Evolutionary conservation across 2,113 vertebrate species (phyloP), one percentile per base, ranked within the genome.

Genomic region (Clarias macrocephalus): DNA sequence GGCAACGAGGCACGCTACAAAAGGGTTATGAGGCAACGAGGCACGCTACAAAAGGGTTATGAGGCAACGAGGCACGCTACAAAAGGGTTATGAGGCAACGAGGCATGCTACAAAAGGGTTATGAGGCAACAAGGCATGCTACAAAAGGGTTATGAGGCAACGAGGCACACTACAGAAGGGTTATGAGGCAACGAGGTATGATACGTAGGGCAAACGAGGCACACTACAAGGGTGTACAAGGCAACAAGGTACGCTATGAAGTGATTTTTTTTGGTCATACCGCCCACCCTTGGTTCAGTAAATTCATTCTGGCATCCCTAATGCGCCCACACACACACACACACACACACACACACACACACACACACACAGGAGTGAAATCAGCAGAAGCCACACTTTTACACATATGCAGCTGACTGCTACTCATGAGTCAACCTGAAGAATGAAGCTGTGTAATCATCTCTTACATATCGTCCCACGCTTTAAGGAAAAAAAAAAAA

Each of bases 161-260:
- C 48, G 48, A 48, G 48, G 42, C 0, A 48, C 6, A 5, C 42
- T 48, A 48, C 42, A 7, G 7, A 48, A 0, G 42, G 42, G 42
- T 0, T 42, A 42, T 48, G 42, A 48, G 42, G 42, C 42, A 59
- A 59, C 57, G 0, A 18, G 57, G 57, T 18, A 18, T 19, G 18
- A 4, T 59, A 59, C 18, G 16, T 5, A 59, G 57, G 57, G 57
- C 5, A 19, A 59, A 12, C 57, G 16, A 59, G 57, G 57, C 5
- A 59, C 92, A 87, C 90, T 89, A 12, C 28, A 68, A 68, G 65
- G n/a, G 65, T 68, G 65, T 68, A 68, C 65, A 68, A 28, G 11
- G 1, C 25, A 68, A 68, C 57, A 13, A 59, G 57, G 57, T 59
- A 59, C 57, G 19, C 5, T 18, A 59, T 68, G n/a, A 30, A n/a